Base-by-base conservation (phyloP, 2,888 invertebrate species). In the Drosophila pegasa region DNA sequence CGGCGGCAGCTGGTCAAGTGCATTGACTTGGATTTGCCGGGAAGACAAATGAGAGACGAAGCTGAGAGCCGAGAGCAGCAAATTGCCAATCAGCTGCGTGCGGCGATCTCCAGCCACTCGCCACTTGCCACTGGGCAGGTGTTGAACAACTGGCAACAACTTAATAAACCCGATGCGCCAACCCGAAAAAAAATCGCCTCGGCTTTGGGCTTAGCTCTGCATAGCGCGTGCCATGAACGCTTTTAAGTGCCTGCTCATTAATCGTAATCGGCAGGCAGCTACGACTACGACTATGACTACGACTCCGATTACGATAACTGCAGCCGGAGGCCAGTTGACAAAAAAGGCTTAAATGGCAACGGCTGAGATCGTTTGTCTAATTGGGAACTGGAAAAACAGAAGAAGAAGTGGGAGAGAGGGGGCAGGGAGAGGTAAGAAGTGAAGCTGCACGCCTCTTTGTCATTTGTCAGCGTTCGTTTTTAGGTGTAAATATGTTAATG, bases 201-300 rank as follows among this genome's bases (percentile, higher is more conserved):
- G 29, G 55, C 37, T 61, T 70, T 78, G 80, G 78, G 77, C 83
- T 56, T 47, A 10, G 55, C 37, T 61, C 63, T 78, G 81, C 84
- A 84, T 86, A 77, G 74, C 88, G 88, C 88, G 81, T 86, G 85
- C 85, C 87, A 78, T 63, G 73, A 59, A 68, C 58, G 64, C 55
- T 72, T 83, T 84, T 90, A 90, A 91, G 87, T 87, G 89, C 73
- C 85, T 73, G 75, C 86, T 90, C 91, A 90, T 90, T 91, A 91
- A 90, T 90, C 89, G 90, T 84, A 91, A 90, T 90, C 90, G 90
- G 76, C 79, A 75, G 77, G 48, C 59, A 59, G 47, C 57, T 40
- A 22, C 33, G 58, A 58, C 57, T 45, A 16, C 8, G 29, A 48
- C 47, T 52, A 20, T 5, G 41, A 29, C 29, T 35, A 8, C 2